phyloP scores from a whole-genome alignment of 2,113 vertebrate genomes.

The Prochilodus magdalenae region DNA sequence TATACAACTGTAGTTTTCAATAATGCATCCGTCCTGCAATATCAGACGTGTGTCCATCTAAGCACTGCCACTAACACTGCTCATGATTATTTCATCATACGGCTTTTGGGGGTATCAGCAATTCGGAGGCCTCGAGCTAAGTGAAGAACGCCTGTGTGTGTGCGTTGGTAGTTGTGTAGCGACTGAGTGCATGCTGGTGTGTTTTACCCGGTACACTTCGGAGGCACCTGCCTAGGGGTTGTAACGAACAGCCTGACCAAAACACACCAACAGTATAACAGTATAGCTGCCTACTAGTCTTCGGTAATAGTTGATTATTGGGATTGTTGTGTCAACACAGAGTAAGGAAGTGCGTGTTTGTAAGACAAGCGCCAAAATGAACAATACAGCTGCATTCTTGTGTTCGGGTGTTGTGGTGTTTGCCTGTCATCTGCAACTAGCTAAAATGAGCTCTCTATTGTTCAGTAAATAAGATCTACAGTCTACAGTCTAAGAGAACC shows the following conservation, averaged over 20 bases:
- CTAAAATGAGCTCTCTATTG: too few relatives aligned
- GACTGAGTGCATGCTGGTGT: background rate
- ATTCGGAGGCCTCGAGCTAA: slow-evolving; percentile 11
- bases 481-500: too few relatives aligned
- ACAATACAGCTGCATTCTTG: too few relatives aligned
- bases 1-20: slow-evolving; percentile 9
- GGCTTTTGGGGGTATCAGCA: background rate
- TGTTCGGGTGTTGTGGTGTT: too few relatives aligned
- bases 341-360: too few relatives aligned
- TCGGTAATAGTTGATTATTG: background rate
- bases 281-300: too few relatives aligned
- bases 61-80: background rate
- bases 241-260: too few relatives aligned
- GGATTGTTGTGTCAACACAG: background rate
- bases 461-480: too few relatives aligned
- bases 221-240: background rate
- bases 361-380: too few relatives aligned
- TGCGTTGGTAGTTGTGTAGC: background rate
- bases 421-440: too few relatives aligned
- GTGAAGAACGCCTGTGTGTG: background rate
- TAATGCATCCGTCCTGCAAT: background rate
- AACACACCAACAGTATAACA: too few relatives aligned
- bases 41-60: background rate
- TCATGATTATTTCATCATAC: slow-evolving; percentile 4
- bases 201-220: background rate